A percentile compares a stretch with the other conserved stretches of the same genome.
phyloP scores from a whole-genome alignment of 2,797 vertebrate species.

The Enteromius mattozi region DNA sequence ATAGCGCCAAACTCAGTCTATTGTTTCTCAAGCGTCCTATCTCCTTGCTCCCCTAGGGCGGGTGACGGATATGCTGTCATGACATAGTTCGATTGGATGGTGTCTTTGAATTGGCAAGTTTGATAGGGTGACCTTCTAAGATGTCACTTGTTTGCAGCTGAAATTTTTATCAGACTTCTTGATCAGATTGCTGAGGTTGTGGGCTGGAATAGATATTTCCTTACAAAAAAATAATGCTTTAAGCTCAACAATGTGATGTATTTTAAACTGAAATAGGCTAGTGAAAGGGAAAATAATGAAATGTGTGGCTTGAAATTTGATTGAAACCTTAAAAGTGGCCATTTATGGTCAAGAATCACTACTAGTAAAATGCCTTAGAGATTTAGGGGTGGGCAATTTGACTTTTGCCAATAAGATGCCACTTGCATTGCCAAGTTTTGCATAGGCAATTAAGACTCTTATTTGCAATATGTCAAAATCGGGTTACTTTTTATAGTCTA shows the following conservation, averaged over 20 bases:
- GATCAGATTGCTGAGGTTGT: background rate
- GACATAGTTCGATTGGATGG: conserved; percentile 17
- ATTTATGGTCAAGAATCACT: background rate
- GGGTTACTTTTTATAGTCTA: background rate
- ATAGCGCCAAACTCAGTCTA: conserved; percentile 24
- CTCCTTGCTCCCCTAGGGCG: background rate
- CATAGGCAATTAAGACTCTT: background rate
- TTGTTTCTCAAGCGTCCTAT: conserved; percentile 32
- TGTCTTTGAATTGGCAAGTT: conserved; percentile 18
- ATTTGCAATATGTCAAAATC: background rate
- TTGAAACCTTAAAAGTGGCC: conserved; percentile 8
- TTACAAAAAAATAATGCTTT: background rate
- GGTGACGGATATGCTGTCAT: conserved; percentile 17
- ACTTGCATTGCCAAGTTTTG: background rate
- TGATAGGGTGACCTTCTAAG: background rate
- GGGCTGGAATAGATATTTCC: background rate
- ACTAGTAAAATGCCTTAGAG: background rate
- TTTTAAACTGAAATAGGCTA: background rate
- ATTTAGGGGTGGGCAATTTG: background rate
- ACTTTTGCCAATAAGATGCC: background rate
- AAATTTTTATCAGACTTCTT: conserved; percentile 8
- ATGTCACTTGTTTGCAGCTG: conserved; percentile 9
- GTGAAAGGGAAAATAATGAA: background rate
- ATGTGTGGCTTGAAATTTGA: background rate
- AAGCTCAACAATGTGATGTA: background rate